Base-by-base conservation (phyloP, 2,797 vertebrate species). In the Phalanger gymnotis region DNA sequence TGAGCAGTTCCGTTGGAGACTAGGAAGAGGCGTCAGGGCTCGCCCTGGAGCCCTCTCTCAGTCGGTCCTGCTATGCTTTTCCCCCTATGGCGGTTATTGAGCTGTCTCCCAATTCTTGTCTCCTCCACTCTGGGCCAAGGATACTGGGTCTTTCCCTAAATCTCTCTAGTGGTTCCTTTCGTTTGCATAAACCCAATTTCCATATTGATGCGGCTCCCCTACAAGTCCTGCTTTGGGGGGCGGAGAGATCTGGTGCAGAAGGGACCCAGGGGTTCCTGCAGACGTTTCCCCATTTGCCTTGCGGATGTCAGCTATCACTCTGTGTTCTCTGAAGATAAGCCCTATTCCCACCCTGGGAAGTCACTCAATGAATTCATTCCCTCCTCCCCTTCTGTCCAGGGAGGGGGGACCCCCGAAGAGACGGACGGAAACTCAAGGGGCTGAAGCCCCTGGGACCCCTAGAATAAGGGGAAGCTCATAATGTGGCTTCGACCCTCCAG, bases 161-260 rank as follows among this genome's bases (percentile, higher is more conserved):
- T 47, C 73, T 11, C 73, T 47, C 40, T 47, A 4, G 40, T 73
- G 73, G 40, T 94, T 90, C 92, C 93, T 47, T 97, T 98, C 97
- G 98, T 97, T 98, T 97, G 97, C 98, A 98, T 98, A 98, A 98
- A 98, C 96, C 96, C 97, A 98, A 98, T 98, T 97, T 98, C 95
- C 98, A 98, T 98, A 98, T 98, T 98, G 96, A 98, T 98, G 97
- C 11, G 31, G 27, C 89, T 53, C 53, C 53, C 89, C 28, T 53
- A 53, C 25, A 51, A 28, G 89, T 9, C 52, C 12, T 90, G 28
- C 66, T 16, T 16, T 6, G 34, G 31, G 40, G 10, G 3, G 12
- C 14, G 16, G n/a, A 4, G n/a, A 14, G 0, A 19, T 73, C n/a
- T 27, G 31, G 5, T 54, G 1, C n/a, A 13, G 53, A 30, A 30